Percentiles rank a stretch among this genome's conserved stretches.
Evolutionary conservation across 2,888 invertebrate genomes (phyloP).

Genomic region (Hesperia comma): DNA sequence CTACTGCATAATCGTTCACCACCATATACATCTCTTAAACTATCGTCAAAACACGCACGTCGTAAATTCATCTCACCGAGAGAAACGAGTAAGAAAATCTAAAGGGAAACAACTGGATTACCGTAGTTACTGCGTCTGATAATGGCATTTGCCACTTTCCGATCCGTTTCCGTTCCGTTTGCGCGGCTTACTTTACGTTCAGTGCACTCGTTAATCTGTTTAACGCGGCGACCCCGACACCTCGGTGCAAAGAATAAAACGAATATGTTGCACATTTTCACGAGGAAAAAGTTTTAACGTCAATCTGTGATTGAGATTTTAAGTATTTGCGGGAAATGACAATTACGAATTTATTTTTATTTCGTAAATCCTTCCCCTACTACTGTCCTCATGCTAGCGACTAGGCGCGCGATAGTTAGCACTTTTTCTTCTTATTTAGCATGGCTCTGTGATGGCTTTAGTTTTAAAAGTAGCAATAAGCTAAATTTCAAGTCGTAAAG

Average conservation of each 20-base stretch:
- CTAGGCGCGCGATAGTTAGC: too few species aligned
- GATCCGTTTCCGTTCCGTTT: constrained; percentile 19
- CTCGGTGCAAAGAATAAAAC: background rate
- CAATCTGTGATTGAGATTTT: too few species aligned
- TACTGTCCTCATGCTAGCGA: too few species aligned
- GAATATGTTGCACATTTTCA: too few species aligned
- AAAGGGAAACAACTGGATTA: constrained; percentile 16
- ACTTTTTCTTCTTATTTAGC: too few species aligned
- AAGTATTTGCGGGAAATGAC: too few species aligned
- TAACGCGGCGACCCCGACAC: constrained; percentile 4
- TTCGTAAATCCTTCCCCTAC: too few species aligned
- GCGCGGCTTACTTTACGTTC: constrained; percentile 6
- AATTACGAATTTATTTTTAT: too few species aligned
- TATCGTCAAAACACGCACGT: background rate
- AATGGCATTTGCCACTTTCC: constrained; percentile 24
- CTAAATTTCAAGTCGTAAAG: too few species aligned
- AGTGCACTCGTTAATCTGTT: constrained; percentile 20
- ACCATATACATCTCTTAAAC: background rate
- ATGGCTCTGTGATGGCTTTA: too few species aligned
- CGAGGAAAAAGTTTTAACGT: too few species aligned
- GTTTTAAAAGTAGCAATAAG: too few species aligned
- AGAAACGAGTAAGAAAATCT: background rate
- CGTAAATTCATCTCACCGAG: background rate
- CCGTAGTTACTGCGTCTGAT: constrained; percentile 8
- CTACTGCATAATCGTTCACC: background rate